A percentile compares a stretch with the other conserved stretches of the same genome.
Evolutionary conservation across 2,113 vertebrate species (phyloP).

Genomic region (Leptocoma aspasia): DNA sequence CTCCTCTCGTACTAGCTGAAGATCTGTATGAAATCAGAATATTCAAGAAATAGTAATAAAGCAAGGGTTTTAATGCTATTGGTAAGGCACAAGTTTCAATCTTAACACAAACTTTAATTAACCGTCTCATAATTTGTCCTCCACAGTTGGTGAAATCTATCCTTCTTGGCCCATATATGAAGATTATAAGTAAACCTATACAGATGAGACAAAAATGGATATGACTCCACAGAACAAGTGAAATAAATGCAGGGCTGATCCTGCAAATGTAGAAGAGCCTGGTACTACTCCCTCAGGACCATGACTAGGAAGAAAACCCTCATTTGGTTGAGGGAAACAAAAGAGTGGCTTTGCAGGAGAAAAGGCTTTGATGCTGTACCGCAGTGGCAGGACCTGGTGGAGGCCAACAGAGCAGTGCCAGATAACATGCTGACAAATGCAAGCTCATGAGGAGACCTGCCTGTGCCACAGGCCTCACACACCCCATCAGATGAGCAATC

Average conservation of each 20-base stretch:
- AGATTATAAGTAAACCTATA: not conserved
- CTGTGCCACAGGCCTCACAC: too few species aligned
- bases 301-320: not conserved
- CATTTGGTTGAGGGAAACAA: not conserved
- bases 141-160: not conserved
- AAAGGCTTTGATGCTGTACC: not conserved
- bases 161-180: not conserved
- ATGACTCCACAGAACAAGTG: not conserved
- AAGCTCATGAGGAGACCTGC: not conserved
- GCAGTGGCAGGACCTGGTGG: not conserved
- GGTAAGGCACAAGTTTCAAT: not conserved
- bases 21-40: not conserved
- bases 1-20: not conserved
- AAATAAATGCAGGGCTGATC: not conserved
- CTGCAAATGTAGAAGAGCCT: not conserved
- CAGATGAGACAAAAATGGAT: not conserved
- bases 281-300: fast-evolving
- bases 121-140: not conserved
- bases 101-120: not conserved
- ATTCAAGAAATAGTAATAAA: not conserved
- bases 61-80: not conserved
- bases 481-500: not conserved
- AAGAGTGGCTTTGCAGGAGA: not conserved
- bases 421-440: fast-evolving
- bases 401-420: not conserved